Conservation (phyloP, 2,113 vertebrate species). For the Ellobius talpinus region DNA sequence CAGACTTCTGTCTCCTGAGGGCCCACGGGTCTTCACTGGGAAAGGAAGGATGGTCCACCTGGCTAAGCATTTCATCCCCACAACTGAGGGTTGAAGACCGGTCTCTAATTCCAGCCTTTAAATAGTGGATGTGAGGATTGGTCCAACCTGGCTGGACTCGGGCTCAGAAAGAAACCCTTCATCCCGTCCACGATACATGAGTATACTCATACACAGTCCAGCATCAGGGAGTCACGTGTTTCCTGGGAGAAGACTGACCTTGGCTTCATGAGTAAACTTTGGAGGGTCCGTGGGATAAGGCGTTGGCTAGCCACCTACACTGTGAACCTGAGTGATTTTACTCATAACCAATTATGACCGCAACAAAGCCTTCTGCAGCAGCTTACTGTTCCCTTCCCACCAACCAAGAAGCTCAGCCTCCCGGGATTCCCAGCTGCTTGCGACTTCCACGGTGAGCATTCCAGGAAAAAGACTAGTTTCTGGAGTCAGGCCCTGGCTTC, state of each 20-base stretch:
- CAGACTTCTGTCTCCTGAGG: not conserved
- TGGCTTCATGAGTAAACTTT: not conserved
- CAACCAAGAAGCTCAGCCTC: not conserved
- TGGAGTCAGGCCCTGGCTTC: not conserved
- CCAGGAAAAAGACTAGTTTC: not conserved
- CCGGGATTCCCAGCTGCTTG: not conserved
- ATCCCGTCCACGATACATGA: not conserved
- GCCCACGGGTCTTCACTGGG: not conserved
- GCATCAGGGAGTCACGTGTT: not conserved
- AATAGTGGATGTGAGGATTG: not conserved
- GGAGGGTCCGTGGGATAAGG: not conserved
- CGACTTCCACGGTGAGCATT: not conserved
- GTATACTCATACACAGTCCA: not conserved
- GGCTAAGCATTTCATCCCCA: not conserved
- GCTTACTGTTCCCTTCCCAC: not conserved
- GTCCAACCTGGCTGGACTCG: not conserved
- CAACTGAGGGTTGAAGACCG: not conserved
- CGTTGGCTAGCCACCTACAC: too few relatives aligned
- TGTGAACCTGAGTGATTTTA: not conserved
- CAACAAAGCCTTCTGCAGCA: not conserved
- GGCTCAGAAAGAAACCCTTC: not conserved
- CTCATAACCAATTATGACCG: accelerated
- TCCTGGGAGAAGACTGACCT: not conserved
- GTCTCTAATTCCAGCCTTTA: not conserved
- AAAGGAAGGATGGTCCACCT: not conserved